Evolutionary conservation across 1,140 invertebrate genomes (phyloP), one percentile per base, ranked within the genome.

Genomic region (Uloborus diversus): DNA sequence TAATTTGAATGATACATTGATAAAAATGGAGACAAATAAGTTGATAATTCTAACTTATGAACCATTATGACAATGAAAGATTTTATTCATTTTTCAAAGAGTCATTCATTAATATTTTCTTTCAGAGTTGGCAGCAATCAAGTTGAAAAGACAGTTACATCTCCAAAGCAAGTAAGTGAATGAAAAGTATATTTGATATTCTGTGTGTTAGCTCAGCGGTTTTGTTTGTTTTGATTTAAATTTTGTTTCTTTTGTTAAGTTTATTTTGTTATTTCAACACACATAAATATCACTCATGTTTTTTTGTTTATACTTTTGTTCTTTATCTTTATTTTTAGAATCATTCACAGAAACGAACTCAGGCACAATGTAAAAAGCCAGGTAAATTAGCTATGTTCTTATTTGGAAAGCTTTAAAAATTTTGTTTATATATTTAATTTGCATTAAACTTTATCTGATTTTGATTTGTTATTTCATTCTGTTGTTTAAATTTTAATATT

Each of bases 281-380:
- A 2, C 35, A 49, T 28, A 33, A 42, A 7, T 32, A 47, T 73
- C 30, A 28, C 42, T 42, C 49, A 61, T 3, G 61, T 49, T 59
- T 59, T 4, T 62, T 61, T 13, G 9, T 42, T 42, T 13, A 13
- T 42, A 13, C 9, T 42, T 42, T 42, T 2, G 37, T 59, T 71
- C 17, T n/a, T 59, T 61, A 17, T 37, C 61, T 28, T 62, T 28
- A 51, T 61, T 71, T 78, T 53, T 78, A 78, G 73, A 78, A 33
- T 66, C 3, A 47, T 78, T 56, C 32, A 33, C 30, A 53, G 35
- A 78, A 65, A 14, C 17, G 62, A 37, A 27, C 7, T 23, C 73
- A 53, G 33, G 42, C 42, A 25, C 61, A 53, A 17, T 37, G 0
- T 17, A 78, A 78, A 49, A 78, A 66, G 32, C 47, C 42, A 78